Evolutionary conservation across 2,888 invertebrate species (phyloP), one percentile per base, ranked within the genome.

Genomic region (Yponomeuta sedellus): DNA sequence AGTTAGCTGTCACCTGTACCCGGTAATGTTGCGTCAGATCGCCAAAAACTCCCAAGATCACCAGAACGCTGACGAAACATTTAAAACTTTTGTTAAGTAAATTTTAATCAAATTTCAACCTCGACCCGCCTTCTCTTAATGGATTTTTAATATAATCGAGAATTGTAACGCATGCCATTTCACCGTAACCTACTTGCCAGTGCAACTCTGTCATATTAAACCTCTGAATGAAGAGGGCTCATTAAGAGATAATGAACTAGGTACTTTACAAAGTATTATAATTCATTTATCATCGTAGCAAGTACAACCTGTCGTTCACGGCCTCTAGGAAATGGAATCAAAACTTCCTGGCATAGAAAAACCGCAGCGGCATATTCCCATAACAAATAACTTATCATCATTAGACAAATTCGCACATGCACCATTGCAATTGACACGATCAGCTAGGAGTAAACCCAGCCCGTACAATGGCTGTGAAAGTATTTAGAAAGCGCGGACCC

Each of bases 381-480:
- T 12, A 52, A 52, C 44, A 52, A 52, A 52, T 52, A 12, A 52
- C 16, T 34, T 34, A 5, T 52, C 44, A 52, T 52, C 44, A 52
- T 52, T 52, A 52, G 44, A 52, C 44, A 52, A 52, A 16, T 52
- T 52, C 44, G 44, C 44, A 52, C 44, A 52, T 52, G 44, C 16
- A 4, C 44, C 44, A 52, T 52, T 52, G 12, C 16, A 52, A 52
- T 52, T 52, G 44, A 52, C 44, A 12, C 12, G 44, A 52, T 52
- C 44, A 16, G 44, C 44, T 52, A 52, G 44, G 44, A 12, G 44
- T 16, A 16, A 52, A 16, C 16, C 44, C 44, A 16, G 44, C 44
- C 12, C 63, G 71, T 76, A 88, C 88, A 88, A 88, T 86, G 78
- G 82, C 84, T 83, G 90, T 86, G 90, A 90, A 90, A 90, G 90